Evolutionary conservation across 2,797 vertebrate species (phyloP), one percentile per base, ranked within the genome.

Genomic region (Tenualosa ilisha): DNA sequence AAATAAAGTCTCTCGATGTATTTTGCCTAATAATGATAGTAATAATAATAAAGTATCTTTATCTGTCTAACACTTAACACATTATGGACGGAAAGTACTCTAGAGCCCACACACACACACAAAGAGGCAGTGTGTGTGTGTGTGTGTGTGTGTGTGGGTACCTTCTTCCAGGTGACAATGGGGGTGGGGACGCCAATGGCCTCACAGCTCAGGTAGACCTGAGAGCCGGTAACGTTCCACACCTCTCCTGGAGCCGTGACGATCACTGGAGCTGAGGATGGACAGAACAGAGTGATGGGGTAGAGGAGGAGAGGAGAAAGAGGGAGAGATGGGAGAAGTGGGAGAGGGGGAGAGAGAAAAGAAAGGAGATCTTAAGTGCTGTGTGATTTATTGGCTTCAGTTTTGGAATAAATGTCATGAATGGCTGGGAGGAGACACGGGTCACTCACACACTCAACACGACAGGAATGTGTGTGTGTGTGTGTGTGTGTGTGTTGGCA

Each of bases 101-200:
- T 31, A 31, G 31, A 31, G 31, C 31, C 0, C 31, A 31, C 0
- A 31, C 31, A 31, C 31, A 31, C 31, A 31, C 31, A 31, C 31
- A 31, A 0, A 31, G 31, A 31, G 31, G 31, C 31, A 31, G 12
- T 72, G 65, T 72, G 65, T 72, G 65, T 72, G 31, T 72, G 31
- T 59, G 51, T 79, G 63, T 83, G 81, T 83, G 81, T 82, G 81
- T 86, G 85, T 85, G 81, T 68, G 53, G 82, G 3, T 85, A 98
- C 97, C 96, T 97, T 98, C 92, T 97, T 98, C 97, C 97, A 99
- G 93, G 92, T 97, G 86, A 99, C 96, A 83, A 97, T 94, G 3
- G 97, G 98, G 15, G 98, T 99, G 13, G 98, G 98, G 83, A 98
- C 94, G 3, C 98, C 98, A 0, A 95, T 96, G 68, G 97, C 97